These are phyloP conservation scores for Lophochroa leadbeateri DNA, from an alignment of 2,113 vertebrate genomes.

Conservation along the genomic window DNA sequence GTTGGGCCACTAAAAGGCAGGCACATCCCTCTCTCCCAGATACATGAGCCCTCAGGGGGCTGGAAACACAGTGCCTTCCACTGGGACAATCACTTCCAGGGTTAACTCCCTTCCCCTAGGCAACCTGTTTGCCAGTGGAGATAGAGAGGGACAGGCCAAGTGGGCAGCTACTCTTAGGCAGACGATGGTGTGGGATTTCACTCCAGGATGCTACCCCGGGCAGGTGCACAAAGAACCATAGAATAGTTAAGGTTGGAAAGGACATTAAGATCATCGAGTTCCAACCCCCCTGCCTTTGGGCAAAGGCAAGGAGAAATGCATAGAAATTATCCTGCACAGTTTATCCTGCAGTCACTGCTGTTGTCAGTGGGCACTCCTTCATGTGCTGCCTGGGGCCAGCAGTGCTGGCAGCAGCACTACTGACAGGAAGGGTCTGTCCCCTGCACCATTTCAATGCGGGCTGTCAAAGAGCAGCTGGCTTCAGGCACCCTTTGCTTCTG, in stretches of 20 bases:
- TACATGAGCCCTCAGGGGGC: not conserved
- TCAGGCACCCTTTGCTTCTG: not conserved
- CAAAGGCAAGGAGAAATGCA: not conserved
- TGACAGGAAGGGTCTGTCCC: not conserved
- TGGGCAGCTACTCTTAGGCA: not conserved
- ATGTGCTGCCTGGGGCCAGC: not conserved
- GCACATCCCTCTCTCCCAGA: not conserved
- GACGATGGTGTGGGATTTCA: not conserved
- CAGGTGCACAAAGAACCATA: not conserved
- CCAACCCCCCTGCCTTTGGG: not conserved
- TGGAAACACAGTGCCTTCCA: not conserved
- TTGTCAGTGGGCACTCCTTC: not conserved
- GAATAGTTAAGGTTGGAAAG: not conserved
- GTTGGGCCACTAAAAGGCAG: not conserved
- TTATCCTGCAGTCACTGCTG: not conserved
- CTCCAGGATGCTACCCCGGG: not conserved
- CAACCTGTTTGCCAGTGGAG: fast-evolving
- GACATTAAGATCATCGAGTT: not conserved
- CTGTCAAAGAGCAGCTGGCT: not conserved
- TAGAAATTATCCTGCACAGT: not conserved
- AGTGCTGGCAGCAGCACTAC: not conserved
- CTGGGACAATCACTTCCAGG: not conserved
- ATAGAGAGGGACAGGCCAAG: not conserved
- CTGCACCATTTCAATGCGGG: not conserved
- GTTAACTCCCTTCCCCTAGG: fast-evolving